phyloP scores from a whole-genome alignment of 2,888 invertebrate species.

The Lepidonotus clava region DNA sequence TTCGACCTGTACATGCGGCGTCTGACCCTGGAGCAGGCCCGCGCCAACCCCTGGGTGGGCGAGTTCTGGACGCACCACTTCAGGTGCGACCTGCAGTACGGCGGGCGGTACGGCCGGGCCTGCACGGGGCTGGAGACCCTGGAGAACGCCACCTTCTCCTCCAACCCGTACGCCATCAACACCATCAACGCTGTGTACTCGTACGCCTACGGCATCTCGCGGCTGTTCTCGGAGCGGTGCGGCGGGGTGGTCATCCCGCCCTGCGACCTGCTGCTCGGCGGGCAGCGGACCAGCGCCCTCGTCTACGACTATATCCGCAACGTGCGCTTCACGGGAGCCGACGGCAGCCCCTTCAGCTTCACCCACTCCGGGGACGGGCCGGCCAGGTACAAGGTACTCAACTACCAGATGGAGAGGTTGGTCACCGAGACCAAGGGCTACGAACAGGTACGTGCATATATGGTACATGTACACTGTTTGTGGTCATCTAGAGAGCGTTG shows the following conservation, averaged over 20 bases:
- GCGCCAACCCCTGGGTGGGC: slow-evolving; percentile 71
- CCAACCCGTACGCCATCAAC: slow-evolving; percentile 64
- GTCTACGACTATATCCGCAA: slow-evolving; percentile 55
- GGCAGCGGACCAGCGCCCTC: slow-evolving; percentile 2
- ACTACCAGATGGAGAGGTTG: slow-evolving; percentile 21
- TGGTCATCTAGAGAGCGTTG: no score
- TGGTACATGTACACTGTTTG: no score
- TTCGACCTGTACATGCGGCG: slow-evolving; percentile 55
- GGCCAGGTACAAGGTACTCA: slow-evolving; percentile 31
- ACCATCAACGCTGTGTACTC: slow-evolving; percentile 72
- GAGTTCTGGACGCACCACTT: slow-evolving; percentile 73
- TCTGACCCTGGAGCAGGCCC: slow-evolving; percentile 58
- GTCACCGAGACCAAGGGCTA: not conserved
- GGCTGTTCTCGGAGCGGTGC: slow-evolving; percentile 67
- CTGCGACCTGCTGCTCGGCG: slow-evolving; percentile 27
- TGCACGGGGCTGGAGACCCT: slow-evolving; percentile 61
- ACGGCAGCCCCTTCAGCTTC: slow-evolving; percentile 46
- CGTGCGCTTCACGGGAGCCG: slow-evolving; percentile 42
- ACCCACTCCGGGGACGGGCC: slow-evolving; percentile 29
- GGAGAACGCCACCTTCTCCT: slow-evolving; percentile 13
- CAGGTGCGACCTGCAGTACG: slow-evolving; percentile 68
- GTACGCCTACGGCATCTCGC: slow-evolving; percentile 67
- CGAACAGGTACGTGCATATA: not conserved
- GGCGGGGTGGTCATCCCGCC: slow-evolving; percentile 52
- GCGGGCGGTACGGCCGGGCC: slow-evolving; percentile 62